Base-by-base conservation (phyloP, 2,888 invertebrate species). In the Limnephilus lunatus region DNA sequence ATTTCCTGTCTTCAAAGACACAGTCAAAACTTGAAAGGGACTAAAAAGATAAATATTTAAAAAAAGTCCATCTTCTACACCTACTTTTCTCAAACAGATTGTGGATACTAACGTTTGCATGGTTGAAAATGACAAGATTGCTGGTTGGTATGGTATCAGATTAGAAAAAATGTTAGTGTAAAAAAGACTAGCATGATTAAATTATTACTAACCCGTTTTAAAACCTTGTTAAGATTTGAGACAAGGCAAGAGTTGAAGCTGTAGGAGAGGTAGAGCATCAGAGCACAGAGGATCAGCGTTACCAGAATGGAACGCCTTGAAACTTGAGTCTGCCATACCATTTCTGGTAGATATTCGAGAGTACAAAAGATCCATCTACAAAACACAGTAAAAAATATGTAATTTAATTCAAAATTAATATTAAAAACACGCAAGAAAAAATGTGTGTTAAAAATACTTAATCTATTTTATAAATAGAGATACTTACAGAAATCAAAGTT, bases 211-310 rank as follows among this genome's bases (percentile, higher is more conserved):
- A 97, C 97, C 95, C 95, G 96, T 94, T 96, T 96, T 93, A 97
- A 94, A 88, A 96, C 95, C 94, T 95, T 96, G 93, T 96, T 95
- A 93, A 97, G 95, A 94, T 96, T 96, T 89, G 96, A 95, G 91
- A 97, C 95, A 89, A 97, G 94, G 94, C 97, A 97, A 85, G 96
- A 96, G 94, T 97, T 97, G 94, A 96, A 97, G 87, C 96, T 96
- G 94, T 97, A 97, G n/a, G 96, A 96, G 93, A 97, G 95, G 94
- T 97, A 97, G 93, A 97, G 95, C 92, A 97, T 95, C 93, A 96
- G 95, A 93, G 96, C 94, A 94, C 96, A 96, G 94, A 95, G 94
- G 89, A 95, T 93, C 94, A 96, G 94, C 91, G 95, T 95, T 94
- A 95, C 95, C 94, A 95, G 94, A 93, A 95, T 94, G 92, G 95